Conservation (phyloP, 2,113 vertebrate genomes). For the Bungarus multicinctus region DNA sequence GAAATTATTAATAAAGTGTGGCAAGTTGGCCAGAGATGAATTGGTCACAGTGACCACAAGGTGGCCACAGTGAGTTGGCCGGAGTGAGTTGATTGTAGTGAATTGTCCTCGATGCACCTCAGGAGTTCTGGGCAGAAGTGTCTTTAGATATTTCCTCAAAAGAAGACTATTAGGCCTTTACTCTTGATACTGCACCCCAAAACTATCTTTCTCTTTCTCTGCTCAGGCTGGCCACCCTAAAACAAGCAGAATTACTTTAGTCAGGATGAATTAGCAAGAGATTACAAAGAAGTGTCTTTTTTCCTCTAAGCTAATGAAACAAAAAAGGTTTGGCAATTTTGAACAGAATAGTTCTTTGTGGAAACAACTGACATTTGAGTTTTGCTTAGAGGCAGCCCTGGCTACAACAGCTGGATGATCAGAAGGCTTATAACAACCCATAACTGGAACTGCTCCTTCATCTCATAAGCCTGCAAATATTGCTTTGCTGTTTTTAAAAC, state of each 20-base stretch:
- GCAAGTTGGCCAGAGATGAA: not conserved
- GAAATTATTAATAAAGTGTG: not conserved
- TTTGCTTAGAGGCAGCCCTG: not conserved
- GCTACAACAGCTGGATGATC: not conserved
- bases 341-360: not conserved
- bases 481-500: not conserved
- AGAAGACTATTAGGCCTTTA: not conserved
- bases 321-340: not conserved
- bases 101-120: not conserved
- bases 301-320: not conserved
- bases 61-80: not conserved
- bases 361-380: not conserved
- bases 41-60: not conserved
- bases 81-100: not conserved
- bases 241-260: not conserved
- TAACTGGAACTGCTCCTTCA: not conserved
- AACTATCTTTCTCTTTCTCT: not conserved
- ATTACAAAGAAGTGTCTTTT: rapidly evolving
- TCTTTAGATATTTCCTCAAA: not conserved
- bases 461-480: not conserved
- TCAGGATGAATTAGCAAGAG: not conserved
- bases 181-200: not conserved
- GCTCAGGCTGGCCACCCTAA: not conserved
- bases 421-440: not conserved
- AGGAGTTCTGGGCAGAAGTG: not conserved